Evolutionary conservation across 2,797 vertebrate species (phyloP).

Genomic region (Perodicticus potto): DNA sequence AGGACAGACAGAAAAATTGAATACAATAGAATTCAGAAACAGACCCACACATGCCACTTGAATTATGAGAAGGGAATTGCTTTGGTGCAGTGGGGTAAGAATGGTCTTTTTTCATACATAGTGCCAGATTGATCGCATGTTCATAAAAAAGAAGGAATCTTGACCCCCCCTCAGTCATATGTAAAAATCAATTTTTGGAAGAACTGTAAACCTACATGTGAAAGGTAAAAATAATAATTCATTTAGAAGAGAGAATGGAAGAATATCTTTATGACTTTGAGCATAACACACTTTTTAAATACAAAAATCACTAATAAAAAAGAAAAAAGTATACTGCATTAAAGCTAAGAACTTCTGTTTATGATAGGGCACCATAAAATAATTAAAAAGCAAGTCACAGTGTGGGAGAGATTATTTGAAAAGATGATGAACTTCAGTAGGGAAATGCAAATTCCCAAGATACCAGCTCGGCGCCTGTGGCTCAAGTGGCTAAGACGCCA

Average conservation of each 20-base stretch:
- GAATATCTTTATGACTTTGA: neutral
- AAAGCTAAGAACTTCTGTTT: neutral
- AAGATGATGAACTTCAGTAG: constrained; percentile 13
- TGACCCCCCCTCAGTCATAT: neutral
- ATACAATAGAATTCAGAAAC: neutral
- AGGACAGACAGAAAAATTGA: neutral
- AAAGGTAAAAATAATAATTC: neutral
- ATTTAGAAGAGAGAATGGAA: neutral
- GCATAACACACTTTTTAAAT: constrained; percentile 5
- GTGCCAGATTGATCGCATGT: neutral
- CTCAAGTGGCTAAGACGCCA: no score
- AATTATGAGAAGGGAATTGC: neutral
- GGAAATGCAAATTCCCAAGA: neutral
- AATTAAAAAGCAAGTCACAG: neutral
- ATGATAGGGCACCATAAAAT: neutral
- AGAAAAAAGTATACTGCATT: neutral
- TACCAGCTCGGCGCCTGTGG: neutral
- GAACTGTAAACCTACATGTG: neutral
- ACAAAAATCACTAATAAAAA: neutral
- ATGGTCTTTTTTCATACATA: neutral
- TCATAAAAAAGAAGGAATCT: neutral
- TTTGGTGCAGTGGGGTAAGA: neutral
- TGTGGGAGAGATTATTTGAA: constrained; percentile 36
- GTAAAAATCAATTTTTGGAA: constrained; percentile 1
- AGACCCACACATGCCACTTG: neutral